Evolutionary conservation across 2,888 invertebrate species (phyloP), one percentile per base, ranked within the genome.

Genomic region (Drosophila leonis): DNA sequence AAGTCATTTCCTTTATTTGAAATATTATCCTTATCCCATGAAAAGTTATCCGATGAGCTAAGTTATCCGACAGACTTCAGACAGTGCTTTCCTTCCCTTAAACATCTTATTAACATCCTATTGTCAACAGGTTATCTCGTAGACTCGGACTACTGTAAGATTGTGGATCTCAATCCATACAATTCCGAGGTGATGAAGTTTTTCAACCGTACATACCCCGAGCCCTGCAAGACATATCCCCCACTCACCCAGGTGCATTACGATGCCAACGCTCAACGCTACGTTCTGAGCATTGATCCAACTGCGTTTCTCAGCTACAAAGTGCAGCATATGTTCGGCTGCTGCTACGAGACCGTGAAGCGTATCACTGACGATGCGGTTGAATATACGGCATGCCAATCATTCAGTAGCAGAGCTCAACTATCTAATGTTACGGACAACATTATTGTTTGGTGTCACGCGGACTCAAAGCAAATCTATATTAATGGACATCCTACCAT

Each of bases 81-180:
- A n/a, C n/a, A n/a, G n/a, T n/a, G n/a, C n/a, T n/a, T n/a, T 33
- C 20, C 41, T 12, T 12, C 4, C 20, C 41, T 42, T 3, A 10
- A 18, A 10, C 0, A n/a, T 10, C 41, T 18, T 41, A 6, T 4
- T n/a, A n/a, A n/a, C 9, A 63, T 62, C n/a, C n/a, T 91, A 46
- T 55, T 87, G n/a, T n/a, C n/a, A n/a, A n/a, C n/a, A 91, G 93
- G 91, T 70, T 93, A 91, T 76, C 84, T 93, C 29, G 93, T 93
- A 9, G 92, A 94, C 93, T 95, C 94, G 84, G 93, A 94, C 35
- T 94, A 94, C 84, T 96, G 96, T 83, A 94, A 94, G 84, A 95
- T 96, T 89, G 94, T 94, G 15, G 94, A 95, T 71, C 80, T 95
- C 65, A 94, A 95, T 87, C 94, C 95, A 5, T 94, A 95, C 75